Percentiles rank a stretch among this genome's conserved stretches.
Evolutionary conservation across 2,888 invertebrate species (phyloP).

Genomic region (Ophion obscuratus): DNA sequence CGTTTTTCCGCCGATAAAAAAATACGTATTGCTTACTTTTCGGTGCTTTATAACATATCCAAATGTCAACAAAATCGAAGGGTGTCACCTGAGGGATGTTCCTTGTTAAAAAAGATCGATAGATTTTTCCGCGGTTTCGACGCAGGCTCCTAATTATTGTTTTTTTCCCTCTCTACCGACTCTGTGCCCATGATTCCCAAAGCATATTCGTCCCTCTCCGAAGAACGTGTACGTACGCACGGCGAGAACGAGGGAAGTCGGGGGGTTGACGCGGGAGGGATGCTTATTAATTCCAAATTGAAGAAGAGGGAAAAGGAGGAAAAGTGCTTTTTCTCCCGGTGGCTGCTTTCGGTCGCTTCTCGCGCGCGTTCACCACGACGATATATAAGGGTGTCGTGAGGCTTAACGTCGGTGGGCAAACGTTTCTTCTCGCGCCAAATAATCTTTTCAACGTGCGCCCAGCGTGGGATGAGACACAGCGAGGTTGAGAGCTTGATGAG

Average conservation of each 20-base stretch:
- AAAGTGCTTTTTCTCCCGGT: background rate
- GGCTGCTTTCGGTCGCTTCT: background rate
- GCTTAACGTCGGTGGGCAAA: slow-evolving; percentile 19
- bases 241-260: no score
- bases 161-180: background rate
- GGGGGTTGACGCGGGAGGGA: slow-evolving; percentile 22
- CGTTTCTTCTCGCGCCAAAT: background rate
- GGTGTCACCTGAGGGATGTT: no score
- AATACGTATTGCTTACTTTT: no score
- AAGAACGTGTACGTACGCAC: background rate
- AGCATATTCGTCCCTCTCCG: slow-evolving; percentile 12
- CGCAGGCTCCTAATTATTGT: slow-evolving; percentile 9
- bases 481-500: slow-evolving; percentile 12
- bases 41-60: no score
- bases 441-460: slow-evolving; percentile 21
- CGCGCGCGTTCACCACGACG: background rate
- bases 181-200: background rate
- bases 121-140: slow-evolving; percentile 31
- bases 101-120: slow-evolving; percentile 37
- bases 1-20: no score
- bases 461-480: background rate
- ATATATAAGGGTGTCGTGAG: slow-evolving; percentile 29
- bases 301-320: slow-evolving; percentile 39
- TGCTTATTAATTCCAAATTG: slow-evolving; percentile 59
- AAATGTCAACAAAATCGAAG: no score